These are phyloP conservation scores for Halcyon malimbica DNA, from an alignment of 2,113 vertebrate species.

Conservation along the genomic window DNA sequence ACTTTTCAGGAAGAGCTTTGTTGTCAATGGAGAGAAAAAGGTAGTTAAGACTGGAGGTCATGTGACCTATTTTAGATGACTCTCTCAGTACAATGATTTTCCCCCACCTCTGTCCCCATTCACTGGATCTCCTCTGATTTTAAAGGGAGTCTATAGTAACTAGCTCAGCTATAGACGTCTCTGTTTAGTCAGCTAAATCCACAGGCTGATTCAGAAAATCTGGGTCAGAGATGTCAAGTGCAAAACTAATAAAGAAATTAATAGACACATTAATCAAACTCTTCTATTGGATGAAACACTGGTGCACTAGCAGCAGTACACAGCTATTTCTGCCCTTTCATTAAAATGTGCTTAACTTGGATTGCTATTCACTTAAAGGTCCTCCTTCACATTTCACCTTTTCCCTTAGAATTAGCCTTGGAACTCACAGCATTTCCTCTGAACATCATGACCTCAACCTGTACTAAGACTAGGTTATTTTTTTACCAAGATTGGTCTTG, in stretches of 20 bases:
- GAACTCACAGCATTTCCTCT: not conserved
- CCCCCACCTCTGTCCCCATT: not conserved
- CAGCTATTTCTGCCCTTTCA: not conserved
- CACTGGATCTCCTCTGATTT: not conserved
- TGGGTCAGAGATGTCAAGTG: not conserved
- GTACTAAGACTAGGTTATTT: not conserved
- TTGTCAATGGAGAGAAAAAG: not conserved
- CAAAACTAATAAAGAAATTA: not conserved
- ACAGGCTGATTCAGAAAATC: not conserved
- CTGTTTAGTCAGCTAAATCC: not conserved
- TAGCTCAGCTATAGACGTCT: not conserved
- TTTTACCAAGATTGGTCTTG: not conserved
- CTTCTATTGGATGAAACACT: not conserved
- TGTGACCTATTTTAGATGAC: not conserved
- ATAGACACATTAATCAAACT: not conserved
- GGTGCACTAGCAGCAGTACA: not conserved
- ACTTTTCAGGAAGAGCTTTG: not conserved
- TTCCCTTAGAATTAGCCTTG: not conserved
- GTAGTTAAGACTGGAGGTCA: no score
- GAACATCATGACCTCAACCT: not conserved
- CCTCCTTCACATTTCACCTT: not conserved
- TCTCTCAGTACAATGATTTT: rapidly evolving
- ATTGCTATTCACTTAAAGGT: not conserved
- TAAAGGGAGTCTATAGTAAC: not conserved
- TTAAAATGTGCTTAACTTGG: not conserved